Evolutionary conservation across 2,888 invertebrate genomes (phyloP).

Genomic region (Pyrrhia umbra): DNA sequence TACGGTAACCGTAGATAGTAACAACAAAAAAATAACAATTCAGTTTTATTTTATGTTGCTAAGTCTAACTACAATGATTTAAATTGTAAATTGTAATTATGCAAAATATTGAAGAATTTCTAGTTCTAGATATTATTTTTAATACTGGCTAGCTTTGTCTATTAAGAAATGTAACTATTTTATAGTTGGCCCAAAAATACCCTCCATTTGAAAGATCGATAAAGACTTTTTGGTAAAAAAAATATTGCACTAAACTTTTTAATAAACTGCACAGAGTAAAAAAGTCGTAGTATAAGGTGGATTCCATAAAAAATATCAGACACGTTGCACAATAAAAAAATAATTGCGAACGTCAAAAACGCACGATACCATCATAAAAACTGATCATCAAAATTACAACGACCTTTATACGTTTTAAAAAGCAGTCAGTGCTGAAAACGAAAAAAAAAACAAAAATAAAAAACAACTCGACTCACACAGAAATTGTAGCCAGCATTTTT

Average conservation of each 20-base stretch:
- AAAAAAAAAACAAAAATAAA: slow-evolving; percentile 12
- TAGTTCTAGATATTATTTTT: no score
- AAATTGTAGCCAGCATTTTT: slow-evolving; percentile 38
- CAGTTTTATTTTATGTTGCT: no score
- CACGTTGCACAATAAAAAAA: not conserved
- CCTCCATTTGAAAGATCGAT: no score
- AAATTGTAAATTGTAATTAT: no score
- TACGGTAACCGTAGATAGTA: no score
- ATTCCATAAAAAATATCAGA: not conserved
- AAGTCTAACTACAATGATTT: no score
- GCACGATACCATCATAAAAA: not conserved
- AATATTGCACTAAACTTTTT: not conserved
- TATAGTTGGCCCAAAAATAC: no score
- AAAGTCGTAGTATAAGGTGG: not conserved
- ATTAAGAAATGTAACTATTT: no score
- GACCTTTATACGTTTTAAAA: not conserved
- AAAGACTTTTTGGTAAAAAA: no score
- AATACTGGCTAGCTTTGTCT: no score
- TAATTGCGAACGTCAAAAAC: not conserved
- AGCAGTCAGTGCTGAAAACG: not conserved
- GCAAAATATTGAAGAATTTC: no score
- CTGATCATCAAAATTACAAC: not conserved
- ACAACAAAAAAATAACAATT: no score
- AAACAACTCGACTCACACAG: slow-evolving; percentile 2
- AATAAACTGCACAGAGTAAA: not conserved